Percentiles rank a stretch among this genome's conserved stretches.
These are phyloP conservation scores for Bimastos eiseni DNA, from an alignment of 2,888 invertebrate species.

Conservation along the genomic window DNA sequence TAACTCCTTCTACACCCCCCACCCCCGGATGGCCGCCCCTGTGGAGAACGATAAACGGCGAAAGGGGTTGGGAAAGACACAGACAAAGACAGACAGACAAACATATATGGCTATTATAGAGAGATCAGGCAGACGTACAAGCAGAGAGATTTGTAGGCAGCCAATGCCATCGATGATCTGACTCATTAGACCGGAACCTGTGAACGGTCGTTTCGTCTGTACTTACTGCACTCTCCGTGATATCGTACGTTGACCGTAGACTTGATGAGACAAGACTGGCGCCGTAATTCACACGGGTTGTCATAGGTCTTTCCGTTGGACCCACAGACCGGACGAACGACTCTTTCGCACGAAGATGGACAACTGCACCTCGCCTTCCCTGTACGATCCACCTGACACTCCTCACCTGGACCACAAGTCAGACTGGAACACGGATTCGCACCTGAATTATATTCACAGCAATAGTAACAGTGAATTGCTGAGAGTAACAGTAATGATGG, in stretches of 20 bases:
- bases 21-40: no score
- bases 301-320: conserved; percentile 83
- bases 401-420: conserved; percentile 51
- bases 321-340: conserved; percentile 81
- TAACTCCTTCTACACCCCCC: no score
- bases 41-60: no score
- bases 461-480: no score
- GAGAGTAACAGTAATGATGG: no score
- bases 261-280: conserved; percentile 76
- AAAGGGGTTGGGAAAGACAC: no score
- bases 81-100: no score
- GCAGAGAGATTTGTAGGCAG: not conserved
- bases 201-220: no score
- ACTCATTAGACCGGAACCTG: not conserved
- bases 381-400: conserved; percentile 78
- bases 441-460: not conserved
- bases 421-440: conserved; percentile 21
- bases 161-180: no score
- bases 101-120: no score
- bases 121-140: no score
- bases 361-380: conserved; percentile 85
- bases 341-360: conserved; percentile 76
- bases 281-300: conserved; percentile 76
- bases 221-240: conserved; percentile 80
- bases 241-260: conserved; percentile 77